Conservation (phyloP, 2,797 vertebrate species). For the Lophius americanus region DNA sequence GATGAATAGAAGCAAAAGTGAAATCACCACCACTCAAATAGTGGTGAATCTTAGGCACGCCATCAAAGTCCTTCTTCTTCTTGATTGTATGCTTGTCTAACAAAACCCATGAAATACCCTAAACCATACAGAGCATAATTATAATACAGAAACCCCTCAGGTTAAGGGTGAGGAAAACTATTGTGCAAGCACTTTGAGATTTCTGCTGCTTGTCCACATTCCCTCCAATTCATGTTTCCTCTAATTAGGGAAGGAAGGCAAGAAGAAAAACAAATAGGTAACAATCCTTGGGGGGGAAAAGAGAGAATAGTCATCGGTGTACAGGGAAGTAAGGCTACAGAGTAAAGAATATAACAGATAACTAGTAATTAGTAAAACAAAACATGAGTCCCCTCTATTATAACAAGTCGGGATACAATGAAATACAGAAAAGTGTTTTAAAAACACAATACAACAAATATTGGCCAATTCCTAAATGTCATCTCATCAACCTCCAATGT, state of each 20-base stretch:
- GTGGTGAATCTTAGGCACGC: constrained; percentile 21
- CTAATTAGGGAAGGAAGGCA: background rate
- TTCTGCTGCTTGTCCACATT: background rate
- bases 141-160: constrained; percentile 7
- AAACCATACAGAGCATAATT: constrained; percentile 1
- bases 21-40: background rate
- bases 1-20: background rate
- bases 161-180: background rate
- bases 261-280: background rate
- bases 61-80: constrained; percentile 14
- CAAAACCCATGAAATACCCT: constrained; percentile 5
- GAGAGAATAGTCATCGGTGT: too few species aligned
- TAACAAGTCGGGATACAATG: constrained; percentile 10
- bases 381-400: constrained; percentile 15
- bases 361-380: background rate
- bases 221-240: background rate
- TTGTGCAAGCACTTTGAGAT: constrained; percentile 1
- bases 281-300: background rate
- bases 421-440: constrained; percentile 10
- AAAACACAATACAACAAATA: constrained; percentile 11
- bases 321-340: constrained; percentile 32
- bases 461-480: background rate
- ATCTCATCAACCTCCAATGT: too few species aligned
- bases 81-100: background rate
- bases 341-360: constrained; percentile 13